Conservation (phyloP, 2,113 vertebrate species). For the Onychostruthus taczanowskii region DNA sequence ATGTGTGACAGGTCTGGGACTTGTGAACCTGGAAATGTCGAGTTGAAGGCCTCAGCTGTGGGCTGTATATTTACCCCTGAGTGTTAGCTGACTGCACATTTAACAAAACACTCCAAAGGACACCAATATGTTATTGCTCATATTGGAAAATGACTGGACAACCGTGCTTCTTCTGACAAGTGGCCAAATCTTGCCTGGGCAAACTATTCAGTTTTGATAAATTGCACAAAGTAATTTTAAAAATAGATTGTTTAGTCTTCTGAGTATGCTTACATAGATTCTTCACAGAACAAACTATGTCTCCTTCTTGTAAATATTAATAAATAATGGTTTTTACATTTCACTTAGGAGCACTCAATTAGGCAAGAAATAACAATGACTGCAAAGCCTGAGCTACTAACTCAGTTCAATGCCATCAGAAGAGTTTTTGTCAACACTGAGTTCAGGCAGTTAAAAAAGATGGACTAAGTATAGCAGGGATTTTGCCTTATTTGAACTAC, state of each 20-base stretch:
- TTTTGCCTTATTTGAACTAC: conserved; percentile 4
- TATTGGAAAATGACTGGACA: conserved; percentile 6
- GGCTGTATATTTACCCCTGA: conserved; percentile 14
- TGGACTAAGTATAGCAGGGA: neutral
- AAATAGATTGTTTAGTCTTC: conserved; percentile 13
- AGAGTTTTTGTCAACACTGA: neutral
- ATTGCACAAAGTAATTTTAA: neutral
- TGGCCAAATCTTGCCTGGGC: neutral
- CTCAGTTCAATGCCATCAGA: neutral
- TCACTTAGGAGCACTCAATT: neutral
- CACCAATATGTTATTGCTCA: neutral
- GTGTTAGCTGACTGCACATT: conserved; percentile 20
- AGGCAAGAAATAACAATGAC: neutral
- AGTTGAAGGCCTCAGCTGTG: conserved; percentile 26
- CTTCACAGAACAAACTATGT: neutral
- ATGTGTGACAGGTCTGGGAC: conserved; percentile 36
- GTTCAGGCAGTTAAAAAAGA: neutral
- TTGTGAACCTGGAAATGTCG: conserved; percentile 21
- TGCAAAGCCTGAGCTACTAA: neutral
- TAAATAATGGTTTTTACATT: conserved; percentile 5
- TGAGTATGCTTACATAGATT: neutral
- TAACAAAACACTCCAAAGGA: conserved; percentile 15
- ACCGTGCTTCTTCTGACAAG: neutral
- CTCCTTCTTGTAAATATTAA: conserved; percentile 20
- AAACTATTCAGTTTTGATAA: conserved; percentile 16